Conservation (phyloP, 23 tunicate genomes). For the Halocynthia roretzi region DNA sequence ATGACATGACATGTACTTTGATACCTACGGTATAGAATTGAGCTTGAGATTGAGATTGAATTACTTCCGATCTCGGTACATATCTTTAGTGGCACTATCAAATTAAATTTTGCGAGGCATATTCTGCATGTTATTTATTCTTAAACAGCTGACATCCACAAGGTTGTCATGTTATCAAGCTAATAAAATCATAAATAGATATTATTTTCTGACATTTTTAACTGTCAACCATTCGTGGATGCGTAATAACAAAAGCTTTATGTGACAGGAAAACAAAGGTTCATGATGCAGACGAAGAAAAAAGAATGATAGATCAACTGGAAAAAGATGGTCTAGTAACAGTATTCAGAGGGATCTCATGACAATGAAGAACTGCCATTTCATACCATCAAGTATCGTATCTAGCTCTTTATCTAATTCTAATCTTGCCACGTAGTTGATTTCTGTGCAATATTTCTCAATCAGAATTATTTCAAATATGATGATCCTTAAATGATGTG, state of each 20-base stretch:
- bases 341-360: neutral
- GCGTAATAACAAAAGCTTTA: neutral
- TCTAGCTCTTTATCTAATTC: too few species aligned
- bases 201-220: too few species aligned
- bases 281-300: slow-evolving; percentile 51
- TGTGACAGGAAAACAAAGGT: slow-evolving; percentile 28
- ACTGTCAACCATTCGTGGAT: neutral
- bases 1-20: too few species aligned
- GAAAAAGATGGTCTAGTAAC: slow-evolving; percentile 9
- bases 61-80: too few species aligned
- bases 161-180: neutral
- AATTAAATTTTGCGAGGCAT: too few species aligned
- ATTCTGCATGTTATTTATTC: neutral
- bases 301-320: slow-evolving; percentile 22
- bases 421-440: neutral
- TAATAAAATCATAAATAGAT: neutral
- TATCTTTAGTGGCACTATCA: too few species aligned
- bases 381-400: too few species aligned
- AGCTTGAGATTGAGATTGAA: too few species aligned
- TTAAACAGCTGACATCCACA: neutral
- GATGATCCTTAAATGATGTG: too few species aligned
- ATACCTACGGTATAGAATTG: too few species aligned
- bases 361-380: too few species aligned
- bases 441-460: neutral
- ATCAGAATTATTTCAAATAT: neutral